Conservation (phyloP, 1,140 invertebrate genomes). For the Bombus terrestris region DNA sequence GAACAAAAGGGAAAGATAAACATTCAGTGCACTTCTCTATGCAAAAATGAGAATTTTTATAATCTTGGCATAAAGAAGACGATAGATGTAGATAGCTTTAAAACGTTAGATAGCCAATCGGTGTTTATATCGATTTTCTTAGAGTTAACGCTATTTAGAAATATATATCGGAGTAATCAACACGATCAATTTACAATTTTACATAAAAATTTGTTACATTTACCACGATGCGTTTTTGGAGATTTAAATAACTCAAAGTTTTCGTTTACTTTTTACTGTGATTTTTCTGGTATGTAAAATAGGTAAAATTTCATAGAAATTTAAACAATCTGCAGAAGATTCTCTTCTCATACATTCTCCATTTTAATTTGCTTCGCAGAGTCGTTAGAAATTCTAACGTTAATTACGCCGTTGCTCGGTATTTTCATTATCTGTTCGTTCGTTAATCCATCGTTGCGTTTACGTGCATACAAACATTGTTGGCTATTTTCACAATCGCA, state of each 20-base stretch:
- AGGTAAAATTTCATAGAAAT: background rate
- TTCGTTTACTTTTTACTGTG: background rate
- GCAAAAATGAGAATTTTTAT: background rate
- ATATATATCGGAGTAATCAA: background rate
- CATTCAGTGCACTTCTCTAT: background rate
- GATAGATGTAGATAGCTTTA: too few relatives aligned
- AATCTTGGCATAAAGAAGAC: background rate
- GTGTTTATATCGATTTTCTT: background rate
- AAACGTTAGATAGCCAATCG: too few relatives aligned
- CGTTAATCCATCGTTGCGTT: constrained; percentile 19
- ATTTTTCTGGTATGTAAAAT: background rate
- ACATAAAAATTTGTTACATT: background rate
- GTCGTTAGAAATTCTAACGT: background rate
- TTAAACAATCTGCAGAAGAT: background rate
- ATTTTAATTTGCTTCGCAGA: too few relatives aligned
- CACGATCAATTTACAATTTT: background rate
- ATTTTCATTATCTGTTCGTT: background rate
- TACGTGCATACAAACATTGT: background rate
- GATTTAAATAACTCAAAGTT: background rate
- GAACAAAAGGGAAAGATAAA: background rate
- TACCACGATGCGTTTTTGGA: background rate
- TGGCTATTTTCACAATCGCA: constrained; percentile 21
- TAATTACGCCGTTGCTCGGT: background rate
- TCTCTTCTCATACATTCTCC: background rate
- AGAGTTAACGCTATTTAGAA: background rate